Conservation (phyloP, 1,140 invertebrate genomes). For the Parasteatoda tepidariorum region DNA sequence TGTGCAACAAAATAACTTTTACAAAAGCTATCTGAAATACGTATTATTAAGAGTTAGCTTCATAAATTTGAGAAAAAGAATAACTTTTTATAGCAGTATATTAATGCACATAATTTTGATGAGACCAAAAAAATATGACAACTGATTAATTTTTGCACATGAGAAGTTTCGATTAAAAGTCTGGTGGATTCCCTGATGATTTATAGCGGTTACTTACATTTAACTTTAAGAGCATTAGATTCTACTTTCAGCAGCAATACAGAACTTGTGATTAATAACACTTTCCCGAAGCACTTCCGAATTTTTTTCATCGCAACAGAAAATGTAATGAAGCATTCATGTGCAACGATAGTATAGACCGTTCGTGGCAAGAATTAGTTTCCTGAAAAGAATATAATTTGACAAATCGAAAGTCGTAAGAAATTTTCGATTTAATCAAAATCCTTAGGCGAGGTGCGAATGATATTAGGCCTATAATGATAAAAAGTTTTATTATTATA, state of each 20-base stretch:
- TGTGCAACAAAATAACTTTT: too few species aligned
- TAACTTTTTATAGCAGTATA: too few species aligned
- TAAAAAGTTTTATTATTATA: too few species aligned
- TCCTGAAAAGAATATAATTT: not conserved
- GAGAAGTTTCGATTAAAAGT: too few species aligned
- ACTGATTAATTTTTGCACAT: too few species aligned
- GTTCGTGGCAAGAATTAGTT: not conserved
- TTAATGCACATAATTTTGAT: too few species aligned
- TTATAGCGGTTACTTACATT: constrained; percentile 11
- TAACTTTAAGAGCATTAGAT: not conserved
- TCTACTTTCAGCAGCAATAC: constrained; percentile 21
- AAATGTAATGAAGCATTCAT: constrained; percentile 42
- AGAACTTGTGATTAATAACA: constrained; percentile 36
- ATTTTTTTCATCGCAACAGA: constrained; percentile 16
- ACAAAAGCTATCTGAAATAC: too few species aligned
- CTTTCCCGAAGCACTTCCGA: not conserved
- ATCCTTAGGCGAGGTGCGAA: not conserved
- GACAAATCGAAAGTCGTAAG: not conserved
- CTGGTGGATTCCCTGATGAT: not conserved
- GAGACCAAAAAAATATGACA: too few species aligned
- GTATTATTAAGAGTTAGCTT: too few species aligned
- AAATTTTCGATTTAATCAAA: not conserved
- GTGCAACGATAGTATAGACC: not conserved
- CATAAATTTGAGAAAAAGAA: too few species aligned
- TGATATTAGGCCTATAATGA: not conserved